A percentile compares a stretch with the other conserved stretches of the same genome.
Evolutionary conservation across 2,113 vertebrate genomes (phyloP).

Genomic region (Loxodonta africana): DNA sequence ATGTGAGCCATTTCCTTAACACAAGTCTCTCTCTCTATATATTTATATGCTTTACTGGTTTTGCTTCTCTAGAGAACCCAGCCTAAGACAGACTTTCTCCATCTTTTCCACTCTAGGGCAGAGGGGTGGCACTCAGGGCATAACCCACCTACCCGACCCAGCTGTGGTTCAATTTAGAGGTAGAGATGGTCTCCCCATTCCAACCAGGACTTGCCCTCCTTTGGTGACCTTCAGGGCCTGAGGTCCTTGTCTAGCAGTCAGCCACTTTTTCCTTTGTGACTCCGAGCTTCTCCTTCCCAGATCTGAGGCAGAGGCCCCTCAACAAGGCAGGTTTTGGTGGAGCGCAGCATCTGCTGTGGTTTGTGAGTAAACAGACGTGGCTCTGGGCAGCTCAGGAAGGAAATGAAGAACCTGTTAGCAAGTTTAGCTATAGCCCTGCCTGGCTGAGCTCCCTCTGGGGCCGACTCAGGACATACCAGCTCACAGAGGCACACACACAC

Average conservation of each 20-base stretch:
- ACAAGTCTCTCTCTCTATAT: too few species aligned
- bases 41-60: too few species aligned
- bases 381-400: neutral
- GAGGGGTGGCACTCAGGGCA: neutral
- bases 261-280: neutral
- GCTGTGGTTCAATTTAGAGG: too few species aligned
- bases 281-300: neutral
- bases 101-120: neutral
- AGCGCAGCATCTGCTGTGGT: neutral
- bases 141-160: accelerated
- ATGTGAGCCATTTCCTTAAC: too few species aligned
- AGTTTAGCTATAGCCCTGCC: neutral
- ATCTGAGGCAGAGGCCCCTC: neutral
- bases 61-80: too few species aligned
- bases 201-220: neutral
- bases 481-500: accelerated
- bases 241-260: accelerated
- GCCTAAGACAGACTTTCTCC: neutral
- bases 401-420: neutral
- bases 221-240: neutral
- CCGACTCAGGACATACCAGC: neutral
- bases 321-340: neutral
- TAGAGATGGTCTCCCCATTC: neutral
- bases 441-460: neutral
- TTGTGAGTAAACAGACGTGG: neutral